Evolutionary conservation across 2,888 invertebrate species (phyloP).

Genomic region (Pyrocoelia pectoralis): DNA sequence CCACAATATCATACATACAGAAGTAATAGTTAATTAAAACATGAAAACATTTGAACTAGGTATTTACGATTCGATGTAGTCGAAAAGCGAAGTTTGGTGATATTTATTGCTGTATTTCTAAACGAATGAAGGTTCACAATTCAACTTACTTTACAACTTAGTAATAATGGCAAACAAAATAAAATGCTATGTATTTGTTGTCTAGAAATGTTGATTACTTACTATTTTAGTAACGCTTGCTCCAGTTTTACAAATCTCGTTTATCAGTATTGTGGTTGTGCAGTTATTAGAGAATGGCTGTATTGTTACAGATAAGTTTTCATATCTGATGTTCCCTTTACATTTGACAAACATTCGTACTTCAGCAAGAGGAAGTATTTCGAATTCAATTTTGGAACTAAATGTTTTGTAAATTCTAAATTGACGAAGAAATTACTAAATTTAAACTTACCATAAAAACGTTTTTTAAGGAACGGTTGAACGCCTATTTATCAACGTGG

Average conservation of each 20-base stretch:
- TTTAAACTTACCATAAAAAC: background rate
- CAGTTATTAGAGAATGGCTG: conserved; percentile 2
- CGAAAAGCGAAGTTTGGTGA: too few species aligned
- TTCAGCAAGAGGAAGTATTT: conserved; percentile 17
- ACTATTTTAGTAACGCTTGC: background rate
- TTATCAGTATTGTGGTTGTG: background rate
- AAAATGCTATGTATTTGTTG: too few species aligned
- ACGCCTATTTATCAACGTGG: background rate
- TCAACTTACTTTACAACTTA: too few species aligned
- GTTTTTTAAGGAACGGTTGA: background rate
- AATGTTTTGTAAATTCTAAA: too few species aligned
- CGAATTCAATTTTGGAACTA: conserved; percentile 14
- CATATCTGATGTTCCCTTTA: conserved; percentile 8
- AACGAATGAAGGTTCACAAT: too few species aligned
- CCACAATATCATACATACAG: too few species aligned
- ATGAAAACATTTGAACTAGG: too few species aligned
- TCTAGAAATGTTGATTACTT: background rate
- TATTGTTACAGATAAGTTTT: conserved; percentile 14
- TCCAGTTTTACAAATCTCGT: background rate
- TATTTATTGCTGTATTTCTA: too few species aligned
- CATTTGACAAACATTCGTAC: conserved; percentile 14
- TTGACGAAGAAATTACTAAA: too few species aligned
- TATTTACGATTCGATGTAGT: too few species aligned
- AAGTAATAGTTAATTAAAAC: too few species aligned
- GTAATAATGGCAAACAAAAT: too few species aligned